phyloP scores from a whole-genome alignment of 1,140 invertebrate species.

The Stenopsyche tienmushanensis region DNA sequence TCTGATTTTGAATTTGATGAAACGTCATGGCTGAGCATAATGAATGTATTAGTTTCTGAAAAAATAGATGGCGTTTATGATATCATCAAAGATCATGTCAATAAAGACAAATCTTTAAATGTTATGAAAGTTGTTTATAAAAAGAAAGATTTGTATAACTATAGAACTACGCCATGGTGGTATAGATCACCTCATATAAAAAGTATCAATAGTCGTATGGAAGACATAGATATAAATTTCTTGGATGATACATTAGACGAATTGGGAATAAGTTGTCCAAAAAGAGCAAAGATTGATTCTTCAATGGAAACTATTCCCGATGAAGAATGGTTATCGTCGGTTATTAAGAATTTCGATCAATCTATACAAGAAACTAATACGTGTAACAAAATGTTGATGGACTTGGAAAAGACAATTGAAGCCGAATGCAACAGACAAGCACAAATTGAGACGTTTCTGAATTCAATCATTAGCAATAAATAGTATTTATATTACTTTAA shows the following conservation, averaged over 20 bases:
- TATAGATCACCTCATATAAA: conserved; percentile 45
- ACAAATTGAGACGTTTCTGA: conserved; percentile 39
- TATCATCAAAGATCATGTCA: too few species aligned
- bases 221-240: conserved; percentile 46
- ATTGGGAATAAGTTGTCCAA: conserved; percentile 20
- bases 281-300: conserved; percentile 24
- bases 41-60: conserved; percentile 54
- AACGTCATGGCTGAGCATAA: conserved; percentile 49
- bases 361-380: conserved; percentile 41
- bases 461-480: conserved; percentile 45
- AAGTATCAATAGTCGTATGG: conserved; percentile 46
- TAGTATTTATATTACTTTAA: conserved; percentile 16
- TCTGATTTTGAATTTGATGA: conserved; percentile 46
- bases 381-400: conserved; percentile 49
- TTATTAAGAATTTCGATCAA: conserved; percentile 24
- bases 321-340: conserved; percentile 26
- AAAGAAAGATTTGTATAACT: conserved; percentile 47
- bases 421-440: conserved; percentile 45
- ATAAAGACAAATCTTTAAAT: too few species aligned
- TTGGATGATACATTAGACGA: conserved; percentile 46
- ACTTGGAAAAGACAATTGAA: conserved; percentile 50
- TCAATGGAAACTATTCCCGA: conserved; percentile 29
- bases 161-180: conserved; percentile 49
- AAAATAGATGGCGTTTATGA: conserved; percentile 51
- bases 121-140: conserved; percentile 51